A percentile compares a stretch with the other conserved stretches of the same genome.
These are phyloP conservation scores for Rotaria magnacalcarata DNA, from an alignment of 2,888 invertebrate genomes.

Conservation along the genomic window DNA sequence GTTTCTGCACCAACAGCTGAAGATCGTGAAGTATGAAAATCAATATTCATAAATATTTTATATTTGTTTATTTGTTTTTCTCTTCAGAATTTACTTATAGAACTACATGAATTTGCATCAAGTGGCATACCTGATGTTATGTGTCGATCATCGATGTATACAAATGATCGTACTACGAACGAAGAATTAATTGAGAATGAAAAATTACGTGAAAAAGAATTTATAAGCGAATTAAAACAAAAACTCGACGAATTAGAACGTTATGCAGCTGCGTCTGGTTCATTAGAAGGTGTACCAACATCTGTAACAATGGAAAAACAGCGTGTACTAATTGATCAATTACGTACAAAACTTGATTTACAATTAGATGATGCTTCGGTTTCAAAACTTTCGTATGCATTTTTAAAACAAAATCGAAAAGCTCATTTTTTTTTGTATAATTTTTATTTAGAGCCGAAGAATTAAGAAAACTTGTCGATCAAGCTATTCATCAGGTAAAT, in stretches of 20 bases:
- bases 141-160: conserved; percentile 18
- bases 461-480: conserved; percentile 56
- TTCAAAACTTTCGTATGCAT: neutral
- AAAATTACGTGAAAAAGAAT: conserved; percentile 70
- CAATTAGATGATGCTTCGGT: conserved; percentile 53
- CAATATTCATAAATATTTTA: neutral
- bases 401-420: neutral
- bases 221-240: conserved; percentile 80
- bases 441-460: conserved; percentile 54
- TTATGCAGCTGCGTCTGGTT: conserved; percentile 76
- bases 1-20: conserved; percentile 54
- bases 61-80: neutral
- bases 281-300: conserved; percentile 65
- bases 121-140: conserved; percentile 72
- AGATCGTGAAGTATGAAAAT: conserved; percentile 23
- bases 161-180: conserved; percentile 20
- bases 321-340: conserved; percentile 70
- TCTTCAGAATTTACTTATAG: conserved; percentile 69
- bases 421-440: neutral
- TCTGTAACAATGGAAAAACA: conserved; percentile 77
- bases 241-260: conserved; percentile 86
- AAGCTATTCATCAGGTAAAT: conserved; percentile 57
- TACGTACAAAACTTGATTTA: conserved; percentile 56
- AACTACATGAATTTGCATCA: conserved; percentile 93
- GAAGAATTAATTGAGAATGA: conserved; percentile 66